Evolutionary conservation across 2,113 vertebrate species (phyloP), one percentile per base, ranked within the genome.

Genomic region (Cichladusa arquata): DNA sequence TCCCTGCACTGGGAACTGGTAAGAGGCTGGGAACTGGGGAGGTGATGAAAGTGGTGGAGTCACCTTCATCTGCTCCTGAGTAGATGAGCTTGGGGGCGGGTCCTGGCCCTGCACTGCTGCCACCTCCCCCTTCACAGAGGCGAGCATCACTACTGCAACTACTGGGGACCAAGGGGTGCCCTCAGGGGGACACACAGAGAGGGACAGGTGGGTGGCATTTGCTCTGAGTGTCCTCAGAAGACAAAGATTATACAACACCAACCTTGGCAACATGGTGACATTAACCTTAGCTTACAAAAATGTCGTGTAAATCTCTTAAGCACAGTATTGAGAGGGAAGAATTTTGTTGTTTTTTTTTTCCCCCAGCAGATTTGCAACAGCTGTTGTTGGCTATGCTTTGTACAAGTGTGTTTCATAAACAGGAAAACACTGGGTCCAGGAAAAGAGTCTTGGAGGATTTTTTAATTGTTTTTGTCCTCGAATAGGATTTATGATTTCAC

Each of bases 141-240:
- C 12, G 33, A 78, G 29, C 0, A 0, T 45, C 79, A 13, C 40
- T 42, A 12, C n/a, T 71, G 33, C 4, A 28, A 2, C 26, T 45
- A 1, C 31, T 67, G 53, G n/a, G 23, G 72, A 42, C 34, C 48
- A n/a, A 48, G 36, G 14, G 81, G 33, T 14, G 71, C 5, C 17
- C n/a, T 62, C 66, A 50, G 83, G 11, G 15, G 6, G 20, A 14
- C 19, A 24, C 19, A 44, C 0, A 28, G 8, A 38, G 15, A 36
- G 66, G 42, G 20, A 38, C 34, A 61, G 51, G 40, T 25, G 38
- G 26, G 8, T 65, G 42, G 8, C n/a, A 54, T 73, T 69, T 94
- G 18, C 12, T 47, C 19, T 77, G 8, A 14, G 8, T 58, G 13
- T 70, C 33, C 56, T 71, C 54, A 81, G 51, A 93, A 90, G 50